These are phyloP conservation scores for Menura novaehollandiae DNA, from an alignment of 2,113 vertebrate genomes.

Conservation along the genomic window DNA sequence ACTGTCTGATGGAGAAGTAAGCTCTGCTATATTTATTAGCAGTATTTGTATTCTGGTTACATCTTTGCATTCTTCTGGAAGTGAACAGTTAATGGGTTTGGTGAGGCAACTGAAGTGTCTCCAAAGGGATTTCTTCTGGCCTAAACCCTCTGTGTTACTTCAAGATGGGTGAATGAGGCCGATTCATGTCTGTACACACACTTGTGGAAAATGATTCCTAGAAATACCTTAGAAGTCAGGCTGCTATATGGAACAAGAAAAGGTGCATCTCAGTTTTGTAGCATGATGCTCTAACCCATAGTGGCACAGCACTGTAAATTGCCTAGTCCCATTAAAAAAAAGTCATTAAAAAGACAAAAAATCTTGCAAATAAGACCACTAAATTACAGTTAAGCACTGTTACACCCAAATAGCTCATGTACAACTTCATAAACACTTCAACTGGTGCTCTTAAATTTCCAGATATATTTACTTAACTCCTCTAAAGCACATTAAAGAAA, in stretches of 20 bases:
- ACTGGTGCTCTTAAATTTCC: slow-evolving; percentile 10
- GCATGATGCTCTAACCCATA: not conserved
- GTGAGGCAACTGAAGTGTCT: not conserved
- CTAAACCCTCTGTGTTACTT: not conserved
- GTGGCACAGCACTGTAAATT: not conserved
- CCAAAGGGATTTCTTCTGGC: not conserved
- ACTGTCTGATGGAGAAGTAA: not conserved
- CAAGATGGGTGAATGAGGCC: not conserved
- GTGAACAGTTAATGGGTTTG: not conserved
- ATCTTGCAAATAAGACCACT: not conserved
- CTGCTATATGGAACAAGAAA: not conserved
- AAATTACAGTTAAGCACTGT: not conserved
- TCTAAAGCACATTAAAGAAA: slow-evolving; percentile 25
- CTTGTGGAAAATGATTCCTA: not conserved
- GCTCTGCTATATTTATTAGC: not conserved
- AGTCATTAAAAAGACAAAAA: not conserved
- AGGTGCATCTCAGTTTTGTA: not conserved
- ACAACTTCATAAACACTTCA: slow-evolving; percentile 47
- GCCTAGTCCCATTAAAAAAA: not conserved
- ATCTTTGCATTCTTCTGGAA: not conserved
- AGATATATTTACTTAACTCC: slow-evolving; percentile 43
- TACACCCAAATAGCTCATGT: not conserved
- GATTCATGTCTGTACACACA: not conserved
- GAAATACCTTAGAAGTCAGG: not conserved
- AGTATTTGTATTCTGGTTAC: not conserved